Conservation (phyloP, 2,797 vertebrate genomes). For the Takifugu rubripes region DNA sequence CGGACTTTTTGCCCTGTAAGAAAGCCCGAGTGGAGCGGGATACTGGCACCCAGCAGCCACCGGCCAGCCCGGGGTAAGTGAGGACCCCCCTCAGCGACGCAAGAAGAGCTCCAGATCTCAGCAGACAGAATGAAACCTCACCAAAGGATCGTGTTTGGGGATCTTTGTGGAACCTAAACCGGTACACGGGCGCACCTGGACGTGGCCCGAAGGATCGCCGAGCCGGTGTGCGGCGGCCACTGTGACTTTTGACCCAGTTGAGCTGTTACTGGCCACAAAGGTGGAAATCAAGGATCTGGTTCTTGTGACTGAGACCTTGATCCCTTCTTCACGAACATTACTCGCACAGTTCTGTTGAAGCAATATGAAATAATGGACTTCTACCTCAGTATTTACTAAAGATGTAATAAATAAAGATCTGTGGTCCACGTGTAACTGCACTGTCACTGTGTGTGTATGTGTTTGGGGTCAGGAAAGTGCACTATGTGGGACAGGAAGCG, state of each 20-base stretch:
- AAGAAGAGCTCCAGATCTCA: conserved; percentile 43
- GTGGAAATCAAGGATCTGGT: background rate
- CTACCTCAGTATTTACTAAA: conserved; percentile 76
- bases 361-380: conserved; percentile 34
- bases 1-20: conserved; percentile 74
- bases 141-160: background rate
- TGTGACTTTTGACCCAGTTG: conserved; percentile 24
- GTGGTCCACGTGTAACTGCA: too few species aligned
- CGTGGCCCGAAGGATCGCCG: background rate
- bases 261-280: conserved; percentile 1
- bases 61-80: conserved; percentile 25
- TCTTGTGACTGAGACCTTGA: background rate
- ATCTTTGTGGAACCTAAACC: too few species aligned
- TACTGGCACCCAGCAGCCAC: conserved; percentile 4
- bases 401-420: conserved; percentile 1
- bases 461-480: too few species aligned
- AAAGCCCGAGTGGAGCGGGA: conserved; percentile 52
- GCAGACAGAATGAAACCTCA: conserved; percentile 26
- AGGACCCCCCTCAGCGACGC: too few species aligned
- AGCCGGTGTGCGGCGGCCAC: background rate
- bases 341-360: conserved; percentile 4
- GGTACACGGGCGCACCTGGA: background rate
- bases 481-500: too few species aligned
- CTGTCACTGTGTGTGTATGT: too few species aligned
- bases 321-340: conserved; percentile 3